Evolutionary conservation across 2,888 invertebrate genomes (phyloP), one percentile per base, ranked within the genome.

Genomic region (Sphinx pinastri): DNA sequence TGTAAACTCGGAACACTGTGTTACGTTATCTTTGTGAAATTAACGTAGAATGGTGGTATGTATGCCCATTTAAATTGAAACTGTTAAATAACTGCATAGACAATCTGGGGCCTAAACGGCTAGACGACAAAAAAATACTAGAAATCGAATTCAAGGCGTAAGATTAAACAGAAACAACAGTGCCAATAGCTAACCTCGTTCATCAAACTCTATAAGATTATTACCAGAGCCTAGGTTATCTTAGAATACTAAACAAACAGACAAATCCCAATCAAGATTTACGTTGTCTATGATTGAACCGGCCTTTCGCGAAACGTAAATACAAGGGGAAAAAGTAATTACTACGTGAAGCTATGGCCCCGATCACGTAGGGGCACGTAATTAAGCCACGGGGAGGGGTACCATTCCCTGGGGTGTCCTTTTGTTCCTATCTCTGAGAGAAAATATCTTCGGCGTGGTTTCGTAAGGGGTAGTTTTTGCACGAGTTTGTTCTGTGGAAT

Each of bases 301-400:
- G 31, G 12, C 25, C 16, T 38, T 49, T 47, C 19, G 58, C 58
- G 31, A 38, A 63, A 47, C 63, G 51, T 51, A 58, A 60, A 69
- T 57, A 57, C 49, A 47, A 76, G 79, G 78, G 84, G 82, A 79
- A 78, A 81, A 84, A 86, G 88, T 89, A 89, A 89, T 90, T 88
- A 88, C 84, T 77, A 74, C 72, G 78, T 75, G 75, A 81, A 79
- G 77, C 79, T 79, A 76, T 79, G 76, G 76, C 78, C 83, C 80
- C 79, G 79, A 83, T 83, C 83, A 81, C 80, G 81, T 79, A 77
- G 77, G 74, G 73, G 78, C 63, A 72, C 74, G 81, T 88, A 88
- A 89, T 89, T 89, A 88, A 86, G 87, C 83, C 71, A 4, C 76
- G 78, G 80, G 77, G 80, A 16, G 63, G 63, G 63, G 63, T 47